A percentile compares a stretch with the other conserved stretches of the same genome.
Evolutionary conservation across 2,888 invertebrate genomes (phyloP).

Genomic region (Mayetiola destructor): DNA sequence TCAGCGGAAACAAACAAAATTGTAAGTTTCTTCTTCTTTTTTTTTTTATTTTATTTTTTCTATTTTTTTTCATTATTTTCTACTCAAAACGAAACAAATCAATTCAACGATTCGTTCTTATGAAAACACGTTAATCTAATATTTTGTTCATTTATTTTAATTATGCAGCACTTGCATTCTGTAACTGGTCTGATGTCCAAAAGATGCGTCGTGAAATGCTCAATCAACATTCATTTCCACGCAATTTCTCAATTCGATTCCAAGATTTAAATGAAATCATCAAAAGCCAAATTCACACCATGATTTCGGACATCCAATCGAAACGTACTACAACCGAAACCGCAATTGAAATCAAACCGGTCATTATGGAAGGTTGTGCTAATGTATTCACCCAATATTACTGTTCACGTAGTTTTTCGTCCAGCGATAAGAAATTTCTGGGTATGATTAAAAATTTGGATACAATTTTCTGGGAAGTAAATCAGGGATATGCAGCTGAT

Average conservation of each 20-base stretch:
- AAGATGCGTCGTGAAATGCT: conserved; percentile 45
- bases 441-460: conserved; percentile 43
- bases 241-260: conserved; percentile 40
- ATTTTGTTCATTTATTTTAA: neutral
- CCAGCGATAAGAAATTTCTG: conserved; percentile 33
- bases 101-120: neutral
- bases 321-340: neutral
- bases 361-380: conserved; percentile 40
- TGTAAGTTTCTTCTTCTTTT: conserved; percentile 40
- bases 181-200: conserved; percentile 51
- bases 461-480: conserved; percentile 50
- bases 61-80: neutral
- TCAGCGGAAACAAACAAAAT: conserved; percentile 49
- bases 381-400: conserved; percentile 48
- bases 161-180: conserved; percentile 47
- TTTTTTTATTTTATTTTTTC: neutral
- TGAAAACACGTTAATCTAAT: neutral
- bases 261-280: conserved; percentile 39
- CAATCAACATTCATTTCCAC: conserved; percentile 43
- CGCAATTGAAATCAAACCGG: conserved; percentile 33
- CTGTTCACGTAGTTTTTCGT: conserved; percentile 39
- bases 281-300: conserved; percentile 29
- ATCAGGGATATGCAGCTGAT: conserved; percentile 51
- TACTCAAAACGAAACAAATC: neutral
- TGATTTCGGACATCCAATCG: conserved; percentile 26